Base-by-base conservation (phyloP, 2,113 vertebrate genomes). In the Maccullochella peelii region DNA sequence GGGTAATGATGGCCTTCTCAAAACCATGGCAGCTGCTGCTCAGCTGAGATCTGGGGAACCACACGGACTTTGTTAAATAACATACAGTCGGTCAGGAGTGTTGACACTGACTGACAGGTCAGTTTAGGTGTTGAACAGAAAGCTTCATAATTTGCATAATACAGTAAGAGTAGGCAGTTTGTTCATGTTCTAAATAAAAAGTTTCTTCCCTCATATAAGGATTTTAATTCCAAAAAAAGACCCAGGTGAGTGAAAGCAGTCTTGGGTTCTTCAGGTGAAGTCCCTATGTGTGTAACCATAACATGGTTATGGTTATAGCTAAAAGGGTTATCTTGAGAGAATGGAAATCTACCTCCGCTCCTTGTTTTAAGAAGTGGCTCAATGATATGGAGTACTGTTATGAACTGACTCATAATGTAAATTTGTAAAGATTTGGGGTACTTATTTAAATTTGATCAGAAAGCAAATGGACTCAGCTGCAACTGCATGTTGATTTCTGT, bases 1-100 rank as follows among this genome's bases (percentile, higher is more conserved):
- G 93, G 5, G 95, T 94, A 18, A 96, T 73, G 40, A 96, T 80
- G 71, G 93, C 94, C 40, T 93, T 91, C 1, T 92, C 76, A 21
- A 86, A 73, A 2, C 92, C 94, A 15, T 93, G 66, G 57, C 96
- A 96, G 9, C 55, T 90, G 52, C 3, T 79, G 25, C 4, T 89
- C 73, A 96, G 84, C 78, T 88, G 30, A 62, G 82, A 76, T 73
- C 96, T 96, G 86, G 0, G 52, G 77, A 42, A 63, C 9, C 74
- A 82, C 11, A 70, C 50, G 20, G 14, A 44, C 2, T 70, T 62
- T 61, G 21, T 78, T 72, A 59, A 61, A 55, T 25, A 8, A 8
- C 30, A 38, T 38, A 21, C 1, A 21, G 36, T 20, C 3, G 0
- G 12, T 14, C 18, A 44, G 33, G 36, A 61, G 42, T 6, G 25